Percentiles rank a stretch among this genome's conserved stretches.
These are phyloP conservation scores for Eurytemora carolleeae DNA, from an alignment of 1,140 invertebrate species.

Conservation along the genomic window DNA sequence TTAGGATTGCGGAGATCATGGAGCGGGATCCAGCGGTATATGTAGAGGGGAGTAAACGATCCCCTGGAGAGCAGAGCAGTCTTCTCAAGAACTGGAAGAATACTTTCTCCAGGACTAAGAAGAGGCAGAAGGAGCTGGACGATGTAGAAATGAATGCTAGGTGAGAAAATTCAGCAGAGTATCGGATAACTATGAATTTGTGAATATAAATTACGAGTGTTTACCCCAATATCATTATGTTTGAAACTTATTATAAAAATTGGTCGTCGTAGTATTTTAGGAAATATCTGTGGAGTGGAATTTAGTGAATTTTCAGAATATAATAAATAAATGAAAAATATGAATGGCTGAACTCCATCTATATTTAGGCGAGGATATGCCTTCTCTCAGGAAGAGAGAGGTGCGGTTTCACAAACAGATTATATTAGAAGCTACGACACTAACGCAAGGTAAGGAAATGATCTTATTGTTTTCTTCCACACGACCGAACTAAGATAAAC, in stretches of 20 bases:
- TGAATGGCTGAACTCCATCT: too few species aligned
- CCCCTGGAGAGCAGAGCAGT: neutral
- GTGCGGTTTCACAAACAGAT: constrained; percentile 71
- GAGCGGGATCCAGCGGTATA: constrained; percentile 12
- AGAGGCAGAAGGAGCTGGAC: neutral
- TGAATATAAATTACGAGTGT: too few species aligned
- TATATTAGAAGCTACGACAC: constrained; percentile 83
- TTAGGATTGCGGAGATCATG: constrained; percentile 1
- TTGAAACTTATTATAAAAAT: too few species aligned
- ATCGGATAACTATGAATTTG: too few species aligned
- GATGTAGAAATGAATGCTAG: neutral
- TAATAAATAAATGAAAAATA: too few species aligned
- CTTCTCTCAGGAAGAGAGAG: constrained; percentile 96
- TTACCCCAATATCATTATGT: too few species aligned
- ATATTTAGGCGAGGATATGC: constrained; percentile 75
- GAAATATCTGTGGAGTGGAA: too few species aligned
- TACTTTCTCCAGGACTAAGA: neutral
- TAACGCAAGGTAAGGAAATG: constrained; percentile 24
- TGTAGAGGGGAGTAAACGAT: constrained; percentile 29
- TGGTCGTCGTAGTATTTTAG: too few species aligned
- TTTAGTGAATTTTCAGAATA: too few species aligned
- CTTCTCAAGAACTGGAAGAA: neutral
- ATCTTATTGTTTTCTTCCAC: too few species aligned
- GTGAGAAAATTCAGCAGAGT: constrained; percentile 9
- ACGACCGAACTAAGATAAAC: too few species aligned